phyloP scores from a whole-genome alignment of 2,797 vertebrate species.

The Galago senegalensis region DNA sequence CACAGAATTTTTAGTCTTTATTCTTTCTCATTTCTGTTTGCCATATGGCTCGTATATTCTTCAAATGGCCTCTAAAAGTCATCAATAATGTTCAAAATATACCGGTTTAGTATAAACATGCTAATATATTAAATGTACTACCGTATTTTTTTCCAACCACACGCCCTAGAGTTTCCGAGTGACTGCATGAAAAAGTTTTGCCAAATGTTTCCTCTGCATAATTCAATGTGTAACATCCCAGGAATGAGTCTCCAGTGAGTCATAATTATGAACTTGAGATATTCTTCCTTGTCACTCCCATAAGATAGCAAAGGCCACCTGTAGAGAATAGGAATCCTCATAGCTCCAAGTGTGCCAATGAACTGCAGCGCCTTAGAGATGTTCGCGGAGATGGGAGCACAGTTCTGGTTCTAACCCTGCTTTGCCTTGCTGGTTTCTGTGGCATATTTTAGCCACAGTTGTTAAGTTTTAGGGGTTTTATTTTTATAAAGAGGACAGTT shows the following conservation, averaged over 20 bases:
- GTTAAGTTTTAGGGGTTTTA: background rate
- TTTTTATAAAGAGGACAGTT: background rate
- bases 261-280: background rate
- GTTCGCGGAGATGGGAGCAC: background rate
- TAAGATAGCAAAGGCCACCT: background rate
- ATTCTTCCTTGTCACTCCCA: background rate
- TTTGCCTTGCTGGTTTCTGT: background rate
- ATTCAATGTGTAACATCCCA: background rate
- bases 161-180: background rate
- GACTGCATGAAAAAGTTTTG: background rate
- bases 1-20: background rate
- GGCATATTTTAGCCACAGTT: background rate
- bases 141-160: background rate
- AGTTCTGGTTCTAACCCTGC: background rate
- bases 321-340: background rate
- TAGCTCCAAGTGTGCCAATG: background rate
- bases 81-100: background rate
- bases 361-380: background rate
- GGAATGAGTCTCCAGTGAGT: background rate
- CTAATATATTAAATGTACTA: background rate
- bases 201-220: background rate
- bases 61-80: background rate
- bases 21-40: constrained; percentile 47
- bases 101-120: background rate
- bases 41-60: background rate